Evolutionary conservation across 2,113 vertebrate genomes (phyloP).

Genomic region (Catharus minimus): DNA sequence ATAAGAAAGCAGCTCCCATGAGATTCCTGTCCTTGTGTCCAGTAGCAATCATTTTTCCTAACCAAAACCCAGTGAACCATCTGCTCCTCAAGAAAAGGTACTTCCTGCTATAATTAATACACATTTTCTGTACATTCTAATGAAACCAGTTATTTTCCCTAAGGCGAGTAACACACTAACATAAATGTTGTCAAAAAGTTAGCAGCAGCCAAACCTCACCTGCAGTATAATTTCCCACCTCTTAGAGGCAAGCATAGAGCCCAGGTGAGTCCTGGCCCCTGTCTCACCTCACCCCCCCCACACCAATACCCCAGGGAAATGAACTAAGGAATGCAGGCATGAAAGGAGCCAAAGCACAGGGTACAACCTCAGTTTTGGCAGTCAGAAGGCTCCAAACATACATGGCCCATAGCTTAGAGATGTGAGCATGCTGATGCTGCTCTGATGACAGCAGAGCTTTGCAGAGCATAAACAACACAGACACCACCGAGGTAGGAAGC

Average conservation of each 20-base stretch:
- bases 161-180: not conserved
- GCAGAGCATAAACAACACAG: not conserved
- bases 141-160: not conserved
- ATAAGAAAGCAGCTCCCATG: not conserved
- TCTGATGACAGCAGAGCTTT: not conserved
- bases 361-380: not conserved
- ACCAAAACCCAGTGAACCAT: not conserved
- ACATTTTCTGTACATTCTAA: not conserved
- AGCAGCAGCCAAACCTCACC: not conserved
- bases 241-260: not conserved
- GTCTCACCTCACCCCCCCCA: not conserved
- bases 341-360: not conserved
- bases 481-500: not conserved
- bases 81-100: not conserved
- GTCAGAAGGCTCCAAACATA: not conserved
- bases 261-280: accelerated
- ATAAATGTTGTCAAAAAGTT: not conserved
- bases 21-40: not conserved
- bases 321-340: not conserved
- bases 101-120: not conserved
- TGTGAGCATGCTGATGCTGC: not conserved
- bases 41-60: not conserved
- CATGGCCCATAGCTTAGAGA: not conserved
- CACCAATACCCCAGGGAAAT: not conserved
- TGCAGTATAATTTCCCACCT: too few species aligned